Evolutionary conservation across 2,888 invertebrate species (phyloP).

Genomic region (Nemotelus pantherinus): DNA sequence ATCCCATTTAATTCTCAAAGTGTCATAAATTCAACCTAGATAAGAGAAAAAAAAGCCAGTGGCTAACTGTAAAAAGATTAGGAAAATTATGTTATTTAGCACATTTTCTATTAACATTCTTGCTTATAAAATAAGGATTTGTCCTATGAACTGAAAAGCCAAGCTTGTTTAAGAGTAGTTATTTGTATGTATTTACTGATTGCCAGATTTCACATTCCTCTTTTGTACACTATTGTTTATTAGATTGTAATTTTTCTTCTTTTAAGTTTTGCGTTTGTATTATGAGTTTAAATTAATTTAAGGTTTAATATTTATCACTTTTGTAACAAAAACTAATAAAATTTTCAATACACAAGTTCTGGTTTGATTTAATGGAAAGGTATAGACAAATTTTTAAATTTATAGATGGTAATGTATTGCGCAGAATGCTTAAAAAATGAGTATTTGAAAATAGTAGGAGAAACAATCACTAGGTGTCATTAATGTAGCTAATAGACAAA

Average conservation of each 20-base stretch:
- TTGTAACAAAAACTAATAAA: constrained; percentile 40
- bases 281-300: constrained; percentile 9
- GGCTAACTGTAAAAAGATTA: constrained; percentile 25
- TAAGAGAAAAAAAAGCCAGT: constrained; percentile 18
- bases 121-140: not conserved
- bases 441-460: too few relatives aligned
- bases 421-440: too few relatives aligned
- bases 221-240: constrained; percentile 23
- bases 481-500: too few relatives aligned
- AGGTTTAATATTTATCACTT: constrained; percentile 18
- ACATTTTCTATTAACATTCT: not conserved
- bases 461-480: too few relatives aligned
- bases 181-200: constrained; percentile 7
- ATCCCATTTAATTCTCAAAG: constrained; percentile 46
- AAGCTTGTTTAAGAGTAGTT: not conserved
- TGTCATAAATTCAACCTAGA: constrained; percentile 41
- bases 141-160: not conserved
- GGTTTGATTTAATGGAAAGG: too few relatives aligned
- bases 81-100: not conserved
- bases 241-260: not conserved
- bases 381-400: too few relatives aligned
- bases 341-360: not conserved
- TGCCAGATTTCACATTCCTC: constrained; percentile 30
- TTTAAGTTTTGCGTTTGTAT: not conserved
- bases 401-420: too few relatives aligned